Conservation (phyloP, 2,113 vertebrate species). For the Prinia subflava region DNA sequence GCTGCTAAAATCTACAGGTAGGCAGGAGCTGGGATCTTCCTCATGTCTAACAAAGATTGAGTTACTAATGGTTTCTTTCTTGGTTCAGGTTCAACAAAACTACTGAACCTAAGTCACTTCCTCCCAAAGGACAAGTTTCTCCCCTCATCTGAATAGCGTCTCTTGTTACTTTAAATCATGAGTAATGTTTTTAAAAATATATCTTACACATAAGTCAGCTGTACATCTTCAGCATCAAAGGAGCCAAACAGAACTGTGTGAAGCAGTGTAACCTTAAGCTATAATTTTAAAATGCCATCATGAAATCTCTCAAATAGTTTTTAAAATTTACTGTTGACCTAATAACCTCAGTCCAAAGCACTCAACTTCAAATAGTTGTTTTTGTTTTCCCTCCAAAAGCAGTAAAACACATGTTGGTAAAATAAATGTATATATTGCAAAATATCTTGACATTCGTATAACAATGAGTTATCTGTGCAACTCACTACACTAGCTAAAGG, state of each 20-base stretch:
- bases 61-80: constrained; percentile 64
- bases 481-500: background rate
- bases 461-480: background rate
- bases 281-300: constrained; percentile 72
- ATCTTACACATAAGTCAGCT: constrained; percentile 68
- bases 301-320: constrained; percentile 66
- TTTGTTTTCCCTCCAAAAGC: constrained; percentile 65
- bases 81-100: constrained; percentile 67
- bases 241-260: constrained; percentile 55
- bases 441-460: background rate
- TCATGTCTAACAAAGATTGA: constrained; percentile 41
- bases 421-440: background rate
- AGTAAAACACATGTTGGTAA: background rate
- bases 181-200: constrained; percentile 64
- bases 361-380: constrained; percentile 55
- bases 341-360: constrained; percentile 66
- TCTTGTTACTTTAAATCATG: constrained; percentile 72
- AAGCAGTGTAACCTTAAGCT: constrained; percentile 61
- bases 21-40: constrained; percentile 10
- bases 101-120: constrained; percentile 66
- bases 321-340: constrained; percentile 74
- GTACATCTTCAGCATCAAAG: constrained; percentile 73
- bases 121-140: constrained; percentile 57
- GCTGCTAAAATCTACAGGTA: constrained; percentile 49
- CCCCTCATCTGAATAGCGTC: constrained; percentile 49